These are phyloP conservation scores for Anagyrus pseudococci DNA, from an alignment of 2,888 invertebrate species.

Conservation along the genomic window DNA sequence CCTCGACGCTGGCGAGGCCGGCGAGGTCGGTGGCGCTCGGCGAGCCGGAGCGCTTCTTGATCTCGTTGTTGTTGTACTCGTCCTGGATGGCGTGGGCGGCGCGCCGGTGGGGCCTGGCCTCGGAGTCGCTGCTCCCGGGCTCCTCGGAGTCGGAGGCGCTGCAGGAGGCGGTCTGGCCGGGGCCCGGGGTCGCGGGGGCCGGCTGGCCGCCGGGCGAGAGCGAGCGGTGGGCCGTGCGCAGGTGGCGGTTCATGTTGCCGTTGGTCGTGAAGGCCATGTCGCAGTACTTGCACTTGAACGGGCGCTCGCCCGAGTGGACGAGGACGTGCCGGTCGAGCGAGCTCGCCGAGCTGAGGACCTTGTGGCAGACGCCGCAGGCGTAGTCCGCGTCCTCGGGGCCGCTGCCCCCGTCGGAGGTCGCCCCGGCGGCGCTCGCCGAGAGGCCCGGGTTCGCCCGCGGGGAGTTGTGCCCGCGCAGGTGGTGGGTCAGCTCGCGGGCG, in stretches of 20 bases:
- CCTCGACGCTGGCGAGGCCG: conserved; percentile 31
- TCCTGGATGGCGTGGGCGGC: conserved; percentile 39
- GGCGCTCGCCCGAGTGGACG: conserved; percentile 81
- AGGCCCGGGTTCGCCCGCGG: conserved; percentile 47
- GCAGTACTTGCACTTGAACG: conserved; percentile 81
- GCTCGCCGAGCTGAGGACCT: conserved; percentile 78
- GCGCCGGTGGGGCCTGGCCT: conserved; percentile 50
- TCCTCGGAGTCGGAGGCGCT: conserved; percentile 54
- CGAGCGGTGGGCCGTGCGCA: conserved; percentile 67
- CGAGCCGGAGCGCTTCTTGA: conserved; percentile 57
- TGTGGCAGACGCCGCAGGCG: conserved; percentile 72
- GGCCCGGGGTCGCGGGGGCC: conserved; percentile 11
- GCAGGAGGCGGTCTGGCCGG: conserved; percentile 38
- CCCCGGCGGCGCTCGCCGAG: conserved; percentile 45
- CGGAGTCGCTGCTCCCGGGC: conserved; percentile 40
- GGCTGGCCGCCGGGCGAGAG: too few species aligned
- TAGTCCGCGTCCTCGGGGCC: conserved; percentile 62
- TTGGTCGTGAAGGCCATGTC: conserved; percentile 84
- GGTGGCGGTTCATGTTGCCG: conserved; percentile 85
- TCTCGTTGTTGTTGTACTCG: conserved; percentile 70
- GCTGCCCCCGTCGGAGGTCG: conserved; percentile 50
- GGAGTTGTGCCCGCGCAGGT: conserved; percentile 54
- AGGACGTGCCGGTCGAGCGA: conserved; percentile 81
- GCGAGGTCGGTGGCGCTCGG: conserved; percentile 46
- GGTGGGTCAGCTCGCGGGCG: conserved; percentile 51